phyloP scores from a whole-genome alignment of 2,888 invertebrate genomes.

The Dryomyza anilis region DNA sequence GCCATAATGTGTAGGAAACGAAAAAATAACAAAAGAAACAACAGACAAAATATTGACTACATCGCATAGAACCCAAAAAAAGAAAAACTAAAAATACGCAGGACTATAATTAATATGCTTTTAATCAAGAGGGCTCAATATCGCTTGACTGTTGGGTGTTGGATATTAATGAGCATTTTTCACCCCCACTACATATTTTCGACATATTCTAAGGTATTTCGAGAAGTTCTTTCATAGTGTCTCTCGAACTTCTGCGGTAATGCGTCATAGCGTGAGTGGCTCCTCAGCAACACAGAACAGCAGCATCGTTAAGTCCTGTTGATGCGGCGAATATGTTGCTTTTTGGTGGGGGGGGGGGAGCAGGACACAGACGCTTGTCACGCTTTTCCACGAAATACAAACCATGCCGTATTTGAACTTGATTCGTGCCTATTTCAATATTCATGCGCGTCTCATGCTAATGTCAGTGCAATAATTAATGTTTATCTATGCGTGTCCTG shows the following conservation, averaged over 20 bases:
- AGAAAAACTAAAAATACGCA: too few species aligned
- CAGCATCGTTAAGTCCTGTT: slow-evolving; percentile 16
- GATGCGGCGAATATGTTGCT: slow-evolving; percentile 12
- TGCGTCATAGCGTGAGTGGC: slow-evolving; percentile 12
- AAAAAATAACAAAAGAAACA: neutral
- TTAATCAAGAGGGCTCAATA: slow-evolving; percentile 40
- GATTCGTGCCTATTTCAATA: slow-evolving; percentile 40
- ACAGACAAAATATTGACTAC: too few species aligned
- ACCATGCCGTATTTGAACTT: neutral
- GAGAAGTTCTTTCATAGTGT: neutral
- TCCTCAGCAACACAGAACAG: too few species aligned
- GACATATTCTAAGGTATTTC: too few species aligned
- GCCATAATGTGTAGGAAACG: slow-evolving; percentile 25
- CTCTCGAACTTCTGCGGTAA: slow-evolving; percentile 22
- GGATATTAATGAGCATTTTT: neutral
- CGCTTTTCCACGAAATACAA: slow-evolving; percentile 9
- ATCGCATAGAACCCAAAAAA: neutral
- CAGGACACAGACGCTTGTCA: neutral
- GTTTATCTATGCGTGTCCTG: slow-evolving; percentile 34
- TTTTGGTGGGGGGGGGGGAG: neutral
- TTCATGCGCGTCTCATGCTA: slow-evolving; percentile 52
- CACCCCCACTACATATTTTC: too few species aligned
- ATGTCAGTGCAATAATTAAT: slow-evolving; percentile 59
- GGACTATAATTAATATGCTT: slow-evolving; percentile 58
- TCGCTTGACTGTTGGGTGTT: neutral